A percentile compares a stretch with the other conserved stretches of the same genome.
Conservation (phyloP, 1,140 invertebrate species). For the Wasmannia auropunctata region DNA sequence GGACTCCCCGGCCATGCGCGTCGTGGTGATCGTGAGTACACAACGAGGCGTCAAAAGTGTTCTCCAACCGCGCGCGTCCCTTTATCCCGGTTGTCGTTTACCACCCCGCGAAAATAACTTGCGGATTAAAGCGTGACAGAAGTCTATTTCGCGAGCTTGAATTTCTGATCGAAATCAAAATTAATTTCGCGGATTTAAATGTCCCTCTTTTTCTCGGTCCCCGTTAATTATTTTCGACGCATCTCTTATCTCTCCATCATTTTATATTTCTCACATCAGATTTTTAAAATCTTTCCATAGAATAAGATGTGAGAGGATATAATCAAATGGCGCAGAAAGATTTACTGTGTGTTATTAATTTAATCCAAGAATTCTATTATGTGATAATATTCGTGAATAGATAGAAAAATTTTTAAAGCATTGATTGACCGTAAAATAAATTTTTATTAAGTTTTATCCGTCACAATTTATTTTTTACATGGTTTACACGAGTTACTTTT, state of each 20-base stretch:
- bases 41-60: constrained; percentile 22
- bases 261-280: not conserved
- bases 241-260: not conserved
- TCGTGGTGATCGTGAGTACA: constrained; percentile 73
- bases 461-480: constrained; percentile 2
- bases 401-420: not conserved
- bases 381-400: not conserved
- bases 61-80: not conserved
- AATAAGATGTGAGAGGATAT: not conserved
- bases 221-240: not conserved
- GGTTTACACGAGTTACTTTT: not conserved
- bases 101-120: not conserved
- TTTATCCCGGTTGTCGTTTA: not conserved
- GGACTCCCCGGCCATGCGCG: constrained; percentile 66
- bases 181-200: not conserved
- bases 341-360: not conserved
- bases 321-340: not conserved
- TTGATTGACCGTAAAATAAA: not conserved
- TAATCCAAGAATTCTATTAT: not conserved
- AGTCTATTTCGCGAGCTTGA: not conserved
- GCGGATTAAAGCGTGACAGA: not conserved
- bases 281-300: not conserved
- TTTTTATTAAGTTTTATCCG: not conserved
- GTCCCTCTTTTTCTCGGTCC: not conserved
- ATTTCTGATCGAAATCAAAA: not conserved